phyloP scores from a whole-genome alignment of 2,113 vertebrate species.

The Lichenostomus cassidix region DNA sequence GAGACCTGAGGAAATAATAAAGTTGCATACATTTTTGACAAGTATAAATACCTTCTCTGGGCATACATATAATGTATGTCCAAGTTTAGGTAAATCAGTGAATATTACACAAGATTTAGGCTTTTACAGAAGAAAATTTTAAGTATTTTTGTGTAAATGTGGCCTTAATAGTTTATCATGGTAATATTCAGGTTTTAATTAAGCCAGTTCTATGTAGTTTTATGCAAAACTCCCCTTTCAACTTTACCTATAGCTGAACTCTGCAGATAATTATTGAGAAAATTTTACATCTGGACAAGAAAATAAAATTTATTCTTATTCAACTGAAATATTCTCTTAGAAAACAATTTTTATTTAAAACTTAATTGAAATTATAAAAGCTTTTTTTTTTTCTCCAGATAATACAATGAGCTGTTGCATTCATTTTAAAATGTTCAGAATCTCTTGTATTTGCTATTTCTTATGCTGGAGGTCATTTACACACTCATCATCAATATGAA shows the following conservation, averaged over 20 bases:
- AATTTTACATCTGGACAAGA: not conserved
- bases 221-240: not conserved
- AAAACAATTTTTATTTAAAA: not conserved
- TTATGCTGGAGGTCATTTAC: not conserved
- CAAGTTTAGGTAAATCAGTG: not conserved
- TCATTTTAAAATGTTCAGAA: not conserved
- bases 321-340: not conserved
- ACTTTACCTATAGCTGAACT: not conserved
- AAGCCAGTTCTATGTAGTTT: not conserved
- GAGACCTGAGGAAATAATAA: not conserved
- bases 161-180: not conserved
- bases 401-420: not conserved
- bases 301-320: not conserved
- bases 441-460: not conserved
- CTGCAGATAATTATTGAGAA: not conserved
- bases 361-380: not conserved
- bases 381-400: not conserved
- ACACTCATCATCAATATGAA: not conserved
- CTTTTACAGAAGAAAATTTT: not conserved
- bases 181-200: not conserved
- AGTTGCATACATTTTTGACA: not conserved
- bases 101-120: not conserved
- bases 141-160: not conserved
- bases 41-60: not conserved
- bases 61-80: not conserved